phyloP scores from a whole-genome alignment of 1,140 invertebrate genomes.

The Pseudachorutes palmiensis region DNA sequence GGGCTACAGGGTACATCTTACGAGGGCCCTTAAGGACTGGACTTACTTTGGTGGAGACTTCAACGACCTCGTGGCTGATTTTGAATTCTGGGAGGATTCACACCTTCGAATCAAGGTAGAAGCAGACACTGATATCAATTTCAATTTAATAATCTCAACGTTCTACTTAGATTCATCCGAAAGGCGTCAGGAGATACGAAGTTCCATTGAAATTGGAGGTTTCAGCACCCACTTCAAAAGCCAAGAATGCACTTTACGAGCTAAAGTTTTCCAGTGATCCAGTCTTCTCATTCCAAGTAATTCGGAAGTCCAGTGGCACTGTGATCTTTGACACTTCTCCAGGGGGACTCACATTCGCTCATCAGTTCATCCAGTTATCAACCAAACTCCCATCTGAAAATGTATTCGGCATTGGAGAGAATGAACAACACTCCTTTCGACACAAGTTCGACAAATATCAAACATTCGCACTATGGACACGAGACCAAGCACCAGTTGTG shows the following conservation, averaged over 20 bases:
- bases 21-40: background rate
- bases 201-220: slow-evolving; percentile 29
- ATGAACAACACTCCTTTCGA: slow-evolving; percentile 35
- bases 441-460: background rate
- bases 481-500: slow-evolving; percentile 21
- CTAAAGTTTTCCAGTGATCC: slow-evolving; percentile 18
- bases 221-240: slow-evolving; percentile 5
- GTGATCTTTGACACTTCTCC: slow-evolving; percentile 40
- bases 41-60: slow-evolving; percentile 11
- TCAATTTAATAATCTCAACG: background rate
- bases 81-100: background rate
- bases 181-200: slow-evolving; percentile 21
- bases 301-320: slow-evolving; percentile 8
- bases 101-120: slow-evolving; percentile 13
- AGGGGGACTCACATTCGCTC: slow-evolving; percentile 55
- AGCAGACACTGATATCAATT: background rate
- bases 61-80: background rate
- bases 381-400: slow-evolving; percentile 46
- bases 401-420: slow-evolving; percentile 51
- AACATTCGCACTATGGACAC: slow-evolving; percentile 21
- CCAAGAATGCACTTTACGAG: slow-evolving; percentile 15
- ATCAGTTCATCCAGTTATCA: slow-evolving; percentile 48
- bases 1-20: background rate
- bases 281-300: slow-evolving; percentile 28
- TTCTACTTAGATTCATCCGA: background rate